Evolutionary conservation across 2,797 vertebrate species (phyloP), one percentile per base, ranked within the genome.

Genomic region (Cichlasoma orientale): DNA sequence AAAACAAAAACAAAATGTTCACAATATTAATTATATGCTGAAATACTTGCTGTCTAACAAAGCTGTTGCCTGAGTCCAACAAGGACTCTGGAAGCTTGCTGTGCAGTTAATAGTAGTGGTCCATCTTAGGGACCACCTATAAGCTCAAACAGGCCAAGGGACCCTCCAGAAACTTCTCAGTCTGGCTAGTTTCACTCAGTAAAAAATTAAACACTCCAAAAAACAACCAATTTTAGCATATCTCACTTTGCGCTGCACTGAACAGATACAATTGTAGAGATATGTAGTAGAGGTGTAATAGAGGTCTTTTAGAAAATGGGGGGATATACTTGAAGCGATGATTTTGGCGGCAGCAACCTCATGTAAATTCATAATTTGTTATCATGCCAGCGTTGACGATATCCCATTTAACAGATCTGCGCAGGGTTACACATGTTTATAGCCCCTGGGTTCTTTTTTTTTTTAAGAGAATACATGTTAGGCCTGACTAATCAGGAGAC

Each of bases 281-380:
- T 50, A 79, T 36, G 38, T 41, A 36, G 8, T 11, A 44, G 58
- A 19, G 27, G 21, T 58, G 12, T 86, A 75, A 74, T 25, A 55
- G 57, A 78, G 47, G 79, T 73, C 74, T 78, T 70, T 87, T 44
- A 82, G 72, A n/a, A 73, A 86, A 83, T 83, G 53, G 36, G 41
- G 41, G 13, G 77, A 54, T 75, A 70, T 80, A 83, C 74, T 77
- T 8, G 66, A 86, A 59, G 72, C 55, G 56, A 29, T 80, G 72
- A 83, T 56, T 68, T 83, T 75, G 56, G 74, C 38, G 44, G 47
- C 72, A 72, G 47, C 58, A 75, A 77, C 72, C 57, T 33, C 55
- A 85, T 89, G 83, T 72, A 90, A 79, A 88, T 87, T 63, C 71
- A 74, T 78, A 78, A 83, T 90, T 85, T 88, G 79, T 90, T 78